phyloP scores from a whole-genome alignment of 1,140 invertebrate genomes.

The Drosophila sp. region DNA sequence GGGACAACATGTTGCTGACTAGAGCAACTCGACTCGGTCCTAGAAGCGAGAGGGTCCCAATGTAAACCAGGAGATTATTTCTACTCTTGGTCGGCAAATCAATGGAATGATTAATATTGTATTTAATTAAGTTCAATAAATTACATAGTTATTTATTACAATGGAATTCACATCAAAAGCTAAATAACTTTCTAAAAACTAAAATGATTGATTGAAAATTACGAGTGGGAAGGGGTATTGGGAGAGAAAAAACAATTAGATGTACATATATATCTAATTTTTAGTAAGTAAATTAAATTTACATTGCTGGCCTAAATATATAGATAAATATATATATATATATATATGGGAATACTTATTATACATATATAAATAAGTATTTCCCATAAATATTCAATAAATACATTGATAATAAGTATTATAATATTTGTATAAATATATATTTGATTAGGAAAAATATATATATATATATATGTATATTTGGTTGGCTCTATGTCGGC shows the following conservation, averaged over 20 bases:
- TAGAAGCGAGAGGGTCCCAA: too few relatives aligned
- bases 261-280: background rate
- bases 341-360: background rate
- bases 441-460: too few relatives aligned
- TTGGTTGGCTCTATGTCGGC: background rate
- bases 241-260: background rate
- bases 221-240: too few relatives aligned
- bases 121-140: constrained; percentile 7
- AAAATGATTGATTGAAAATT: background rate
- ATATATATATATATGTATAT: background rate
- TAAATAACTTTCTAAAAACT: background rate
- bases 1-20: too few relatives aligned
- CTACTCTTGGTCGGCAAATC: too few relatives aligned
- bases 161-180: background rate
- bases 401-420: background rate
- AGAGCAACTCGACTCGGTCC: too few relatives aligned
- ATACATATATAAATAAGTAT: background rate
- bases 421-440: too few relatives aligned
- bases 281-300: background rate
- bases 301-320: background rate
- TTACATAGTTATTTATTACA: background rate
- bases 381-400: background rate
- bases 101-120: background rate
- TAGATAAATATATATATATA: background rate
- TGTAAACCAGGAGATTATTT: too few relatives aligned